These are phyloP conservation scores for Philonicus albiceps DNA, from an alignment of 2,888 invertebrate species.

Conservation along the genomic window DNA sequence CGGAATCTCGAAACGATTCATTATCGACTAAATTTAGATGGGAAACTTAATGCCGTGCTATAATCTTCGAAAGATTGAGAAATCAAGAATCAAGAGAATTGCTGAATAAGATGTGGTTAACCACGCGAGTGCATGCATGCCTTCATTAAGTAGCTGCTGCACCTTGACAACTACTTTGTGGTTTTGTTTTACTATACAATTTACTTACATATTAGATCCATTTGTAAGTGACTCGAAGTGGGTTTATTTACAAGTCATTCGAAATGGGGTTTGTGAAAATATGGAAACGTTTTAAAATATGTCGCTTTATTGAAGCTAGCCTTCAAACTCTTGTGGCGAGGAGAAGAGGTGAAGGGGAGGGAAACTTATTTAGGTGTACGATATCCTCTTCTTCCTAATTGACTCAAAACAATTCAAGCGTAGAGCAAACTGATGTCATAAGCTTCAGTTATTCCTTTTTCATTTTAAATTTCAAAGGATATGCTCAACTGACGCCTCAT, in stretches of 20 bases:
- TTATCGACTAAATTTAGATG: slow-evolving; percentile 14
- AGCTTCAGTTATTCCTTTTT: background rate
- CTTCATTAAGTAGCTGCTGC: background rate
- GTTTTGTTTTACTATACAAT: background rate
- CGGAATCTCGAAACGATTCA: background rate
- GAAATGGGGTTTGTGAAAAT: background rate
- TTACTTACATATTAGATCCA: background rate
- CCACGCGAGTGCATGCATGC: background rate
- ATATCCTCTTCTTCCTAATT: background rate
- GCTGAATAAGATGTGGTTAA: background rate
- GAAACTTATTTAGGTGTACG: no score
- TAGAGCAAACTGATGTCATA: background rate
- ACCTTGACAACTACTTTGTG: background rate
- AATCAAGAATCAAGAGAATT: background rate
- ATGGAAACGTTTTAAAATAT: background rate
- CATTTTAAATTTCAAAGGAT: background rate
- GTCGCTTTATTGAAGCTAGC: background rate
- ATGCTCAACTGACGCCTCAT: no score
- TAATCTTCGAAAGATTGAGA: slow-evolving; percentile 3
- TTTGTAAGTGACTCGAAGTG: background rate
- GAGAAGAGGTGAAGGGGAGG: no score
- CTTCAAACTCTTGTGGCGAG: background rate
- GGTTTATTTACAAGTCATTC: background rate
- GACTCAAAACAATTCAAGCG: background rate
- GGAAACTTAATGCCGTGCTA: background rate